A percentile compares a stretch with the other conserved stretches of the same genome.
Evolutionary conservation across 2,113 vertebrate genomes (phyloP).

Genomic region (Aptenodytes patagonicus): DNA sequence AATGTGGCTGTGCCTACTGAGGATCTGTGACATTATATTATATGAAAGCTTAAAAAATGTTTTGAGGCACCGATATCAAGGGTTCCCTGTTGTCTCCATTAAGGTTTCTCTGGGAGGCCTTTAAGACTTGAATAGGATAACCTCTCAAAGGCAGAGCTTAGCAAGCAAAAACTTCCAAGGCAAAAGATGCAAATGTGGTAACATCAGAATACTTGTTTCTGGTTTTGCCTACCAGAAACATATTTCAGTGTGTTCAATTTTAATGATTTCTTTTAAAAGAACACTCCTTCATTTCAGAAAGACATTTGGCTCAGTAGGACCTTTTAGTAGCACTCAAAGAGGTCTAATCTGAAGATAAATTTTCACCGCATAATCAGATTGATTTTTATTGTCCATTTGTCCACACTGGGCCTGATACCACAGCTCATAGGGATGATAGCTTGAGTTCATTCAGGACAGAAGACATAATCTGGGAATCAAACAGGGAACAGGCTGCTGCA

Average conservation of each 20-base stretch:
- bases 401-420: not conserved
- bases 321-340: not conserved
- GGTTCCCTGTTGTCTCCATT: not conserved
- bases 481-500: not conserved
- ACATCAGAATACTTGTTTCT: not conserved
- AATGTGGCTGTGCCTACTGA: not conserved
- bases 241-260: not conserved
- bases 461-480: not conserved
- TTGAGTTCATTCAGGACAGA: not conserved
- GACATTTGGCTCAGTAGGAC: not conserved
- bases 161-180: not conserved
- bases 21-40: not conserved
- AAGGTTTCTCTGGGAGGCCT: not conserved
- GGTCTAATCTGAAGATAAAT: not conserved
- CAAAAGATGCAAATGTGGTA: not conserved
- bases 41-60: not conserved
- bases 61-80: not conserved
- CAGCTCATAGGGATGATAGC: not conserved
- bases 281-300: not conserved
- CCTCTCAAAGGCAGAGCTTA: not conserved
- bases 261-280: not conserved
- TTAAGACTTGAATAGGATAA: not conserved
- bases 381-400: not conserved
- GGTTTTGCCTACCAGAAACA: not conserved
- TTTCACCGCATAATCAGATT: not conserved